Evolutionary conservation across 2,888 invertebrate genomes (phyloP).

Genomic region (Eledona agricola): DNA sequence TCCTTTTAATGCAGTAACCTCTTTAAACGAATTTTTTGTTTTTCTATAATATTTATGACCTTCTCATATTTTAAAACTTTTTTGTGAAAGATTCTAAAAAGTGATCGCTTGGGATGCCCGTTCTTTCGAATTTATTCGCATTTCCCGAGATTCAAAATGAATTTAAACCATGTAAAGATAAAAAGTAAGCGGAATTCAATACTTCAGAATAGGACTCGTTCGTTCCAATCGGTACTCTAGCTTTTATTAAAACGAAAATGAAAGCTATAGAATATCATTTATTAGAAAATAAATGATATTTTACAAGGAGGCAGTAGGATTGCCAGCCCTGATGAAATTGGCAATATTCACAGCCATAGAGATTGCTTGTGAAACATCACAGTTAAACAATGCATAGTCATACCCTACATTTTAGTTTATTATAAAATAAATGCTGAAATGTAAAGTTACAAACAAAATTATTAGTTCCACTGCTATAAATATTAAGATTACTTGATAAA

Average conservation of each 20-base stretch:
- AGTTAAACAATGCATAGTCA: constrained; percentile 41
- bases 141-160: too few species aligned
- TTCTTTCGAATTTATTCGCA: too few species aligned
- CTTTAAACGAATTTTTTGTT: too few species aligned
- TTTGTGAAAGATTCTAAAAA: too few species aligned
- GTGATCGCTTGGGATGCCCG: too few species aligned
- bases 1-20: too few species aligned
- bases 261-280: constrained; percentile 39
- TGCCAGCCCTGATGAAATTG: constrained; percentile 49
- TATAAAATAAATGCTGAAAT: constrained; percentile 36
- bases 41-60: too few species aligned
- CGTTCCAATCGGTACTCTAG: constrained; percentile 26
- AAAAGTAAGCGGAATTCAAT: too few species aligned
- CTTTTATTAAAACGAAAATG: constrained; percentile 40
- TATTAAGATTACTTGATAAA: constrained; percentile 32
- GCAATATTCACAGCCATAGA: constrained; percentile 56
- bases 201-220: too few species aligned
- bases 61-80: too few species aligned
- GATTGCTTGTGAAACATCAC: constrained; percentile 45
- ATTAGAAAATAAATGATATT: constrained; percentile 45
- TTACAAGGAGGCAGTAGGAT: constrained; percentile 46
- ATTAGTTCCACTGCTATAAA: constrained; percentile 30
- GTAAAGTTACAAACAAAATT: constrained; percentile 34
- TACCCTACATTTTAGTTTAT: constrained; percentile 16
- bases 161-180: too few species aligned